Base-by-base conservation (phyloP, 2,888 invertebrate species). In the Seira ritae region DNA sequence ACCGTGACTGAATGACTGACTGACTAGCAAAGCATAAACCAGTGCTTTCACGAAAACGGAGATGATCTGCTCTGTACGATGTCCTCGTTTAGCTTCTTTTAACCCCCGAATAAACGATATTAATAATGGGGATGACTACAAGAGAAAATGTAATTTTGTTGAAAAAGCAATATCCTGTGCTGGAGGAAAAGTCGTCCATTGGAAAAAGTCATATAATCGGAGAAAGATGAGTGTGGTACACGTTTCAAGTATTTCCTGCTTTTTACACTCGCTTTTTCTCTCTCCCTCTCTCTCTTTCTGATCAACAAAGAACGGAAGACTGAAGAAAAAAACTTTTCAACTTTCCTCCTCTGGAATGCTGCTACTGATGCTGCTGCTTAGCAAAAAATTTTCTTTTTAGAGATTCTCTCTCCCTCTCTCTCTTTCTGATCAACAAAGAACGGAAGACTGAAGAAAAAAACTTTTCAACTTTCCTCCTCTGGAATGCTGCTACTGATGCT, bases 121-220 rank as follows among this genome's bases (percentile, higher is more conserved):
- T 50, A 50, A 50, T 50, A n/a, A 50, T n/a, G 50, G 3, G 50
- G 50, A 50, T 50, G 15, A 15, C 15, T n/a, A 50, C 50, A n/a
- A 50, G 50, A 15, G 50, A 15, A 50, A 50, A 50, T 12, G 50
- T n/a, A 50, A 50, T n/a, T n/a, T 50, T 50, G 50, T n/a, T 50
- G 50, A 50, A 50, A 50, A 50, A 50, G 50, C 50, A 50, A 50
- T 50, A 50, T 50, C 50, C 50, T 50, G 50, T 50, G 50, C 50
- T 8, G 50, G 15, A n/a, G 50, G 17, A 50, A 50, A 50, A 15
- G 3, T 50, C 17, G 15, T 12, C 50, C 12, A 50, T 50, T 50
- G 12, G 15, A n/a, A 50, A 50, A 50, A 50, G 50, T 50, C 12
- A 50, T 50, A 50, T 50, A 50, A 50, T 50, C 31, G 31, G 50